phyloP scores from a whole-genome alignment of 1,140 invertebrate species.

The Zaprionus kolodkinae region DNA sequence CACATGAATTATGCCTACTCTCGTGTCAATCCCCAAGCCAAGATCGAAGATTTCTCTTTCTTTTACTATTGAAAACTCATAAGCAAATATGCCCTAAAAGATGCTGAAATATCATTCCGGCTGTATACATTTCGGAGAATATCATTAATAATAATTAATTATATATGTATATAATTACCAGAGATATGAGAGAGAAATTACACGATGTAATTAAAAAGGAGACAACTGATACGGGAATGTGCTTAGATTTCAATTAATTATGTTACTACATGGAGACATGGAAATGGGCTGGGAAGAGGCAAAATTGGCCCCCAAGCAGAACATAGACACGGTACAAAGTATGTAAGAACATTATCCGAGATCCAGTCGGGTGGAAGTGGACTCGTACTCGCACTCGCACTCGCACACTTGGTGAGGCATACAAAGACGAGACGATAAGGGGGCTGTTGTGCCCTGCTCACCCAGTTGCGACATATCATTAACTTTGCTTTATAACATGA shows the following conservation, averaged over 20 bases:
- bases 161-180: constrained; percentile 3
- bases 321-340: constrained; percentile 5
- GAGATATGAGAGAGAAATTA: neutral
- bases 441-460: neutral
- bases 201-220: constrained; percentile 5
- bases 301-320: neutral
- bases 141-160: constrained; percentile 4
- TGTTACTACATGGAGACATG: constrained; percentile 27
- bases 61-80: neutral
- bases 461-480: constrained; percentile 73
- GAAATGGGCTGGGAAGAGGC: neutral
- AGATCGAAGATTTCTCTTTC: neutral
- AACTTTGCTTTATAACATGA: constrained; percentile 69
- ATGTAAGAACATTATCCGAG: neutral
- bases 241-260: constrained; percentile 68
- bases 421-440: constrained; percentile 1
- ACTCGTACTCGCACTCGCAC: constrained; percentile 20
- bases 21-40: no score
- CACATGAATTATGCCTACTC: no score
- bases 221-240: constrained; percentile 31
- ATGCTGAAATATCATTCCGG: neutral
- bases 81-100: neutral
- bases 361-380: constrained; percentile 43
- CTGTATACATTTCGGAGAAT: neutral
- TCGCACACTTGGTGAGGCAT: neutral